Base-by-base conservation (phyloP, 2,797 vertebrate genomes). In the Myiotriccus ornatus region DNA sequence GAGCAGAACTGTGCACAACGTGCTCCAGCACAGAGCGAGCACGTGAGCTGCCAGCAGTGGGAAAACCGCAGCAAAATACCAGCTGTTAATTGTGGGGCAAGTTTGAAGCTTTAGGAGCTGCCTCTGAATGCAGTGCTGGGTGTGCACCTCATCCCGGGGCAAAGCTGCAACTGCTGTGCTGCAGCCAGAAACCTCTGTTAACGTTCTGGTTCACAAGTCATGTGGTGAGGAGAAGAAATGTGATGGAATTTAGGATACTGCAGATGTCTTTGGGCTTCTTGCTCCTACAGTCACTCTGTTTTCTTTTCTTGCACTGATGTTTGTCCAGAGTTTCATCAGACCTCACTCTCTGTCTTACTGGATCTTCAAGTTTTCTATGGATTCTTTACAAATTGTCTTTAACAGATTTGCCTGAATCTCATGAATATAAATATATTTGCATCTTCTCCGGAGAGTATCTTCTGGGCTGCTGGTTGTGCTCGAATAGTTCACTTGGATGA, bases 371-470 rank as follows among this genome's bases (percentile, higher is more conserved):
- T 52, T 87, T 39, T 65, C 44, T 43, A 3, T 37, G 43, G 55
- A 63, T 47, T 83, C 64, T 67, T 76, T 37, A 20, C 0, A 0
- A 73, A 25, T 53, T 81, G n/a, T 47, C 65, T 84, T 88, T 43
- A 69, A 15, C n/a, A 84, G 55, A 82, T 84, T 87, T 78, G 28
- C 57, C 67, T 65, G 65, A 76, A 73, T 71, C 74, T 86, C 22
- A 24, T 60, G 11, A 77, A 59, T 74, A 53, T 22, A 39, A 52
- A 65, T 52, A 23, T 47, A 82, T 28, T 91, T 85, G 21, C 34
- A 30, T 84, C 35, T 37, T 77, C 65, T 35, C 41, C 68, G 64
- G 68, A 76, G 77, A 53, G 50, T 57, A 9, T 68, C 53, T 89
- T 77, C 84, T 83, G 32, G 41, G 64, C 27, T 87, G 55, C 43